Base-by-base conservation (phyloP, 2,888 invertebrate genomes). In the Mesopsocus fuscifrons region DNA sequence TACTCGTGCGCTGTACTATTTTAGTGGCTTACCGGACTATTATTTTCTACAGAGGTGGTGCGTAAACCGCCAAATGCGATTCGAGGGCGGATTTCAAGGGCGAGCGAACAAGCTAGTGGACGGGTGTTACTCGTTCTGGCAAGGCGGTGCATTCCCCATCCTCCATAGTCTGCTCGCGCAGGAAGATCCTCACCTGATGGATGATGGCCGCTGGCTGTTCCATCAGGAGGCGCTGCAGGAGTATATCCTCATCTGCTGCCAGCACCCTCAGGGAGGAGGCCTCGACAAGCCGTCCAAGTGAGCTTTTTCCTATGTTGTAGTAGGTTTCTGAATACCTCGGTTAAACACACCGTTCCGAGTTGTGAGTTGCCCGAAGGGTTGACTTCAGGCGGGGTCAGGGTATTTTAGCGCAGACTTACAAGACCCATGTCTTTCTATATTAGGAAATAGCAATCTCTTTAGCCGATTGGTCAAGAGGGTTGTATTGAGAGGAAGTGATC, bases 51-150 rank as follows among this genome's bases (percentile, higher is more conserved):
- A 74, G 72, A 70, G 84, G 52, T 98, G 97, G 97, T 71, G 80
- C 47, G 77, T 79, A 1, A 81, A 83, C 54, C 73, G 85, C 42
- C 97, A 98, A 64, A 94, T 94, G 89, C 66, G 70, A 47, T 73
- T 79, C 49, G 97, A 97, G 63, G 97, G 97, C 22, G 98, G 97
- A 5, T 98, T 98, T 59, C 83, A 91, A 67, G 97, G 97, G 1
- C 72, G 97, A 54, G 94, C 97, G 2, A 97, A 98, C 63, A 98
- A 98, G 64, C 67, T 98, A 49, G 97, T 99, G 1, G 98, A 98
- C 68, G 88, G 88, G 2, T 98, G 98, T 61, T 98, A 98, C 60
- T 94, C 94, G 1, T 99, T 95, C 65, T 99, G 98, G 98, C 92
- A 92, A 64, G 94, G 92, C 21, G 94, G 85, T 41, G 73, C 80